phyloP scores from a whole-genome alignment of 2,797 vertebrate genomes.

The Sternotherus odoratus region DNA sequence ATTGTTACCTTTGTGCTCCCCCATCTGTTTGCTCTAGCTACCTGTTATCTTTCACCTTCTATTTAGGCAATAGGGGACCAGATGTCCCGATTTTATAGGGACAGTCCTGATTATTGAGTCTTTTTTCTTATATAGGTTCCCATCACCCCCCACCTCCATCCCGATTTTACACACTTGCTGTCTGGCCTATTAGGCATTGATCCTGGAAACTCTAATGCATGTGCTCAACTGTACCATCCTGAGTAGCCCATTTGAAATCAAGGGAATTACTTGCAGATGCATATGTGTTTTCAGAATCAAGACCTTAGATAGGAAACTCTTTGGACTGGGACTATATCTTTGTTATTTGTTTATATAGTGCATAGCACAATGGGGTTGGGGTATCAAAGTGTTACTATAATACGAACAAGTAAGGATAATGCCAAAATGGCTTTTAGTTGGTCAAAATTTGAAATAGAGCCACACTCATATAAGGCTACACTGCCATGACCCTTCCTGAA shows the following conservation, averaged over 20 bases:
- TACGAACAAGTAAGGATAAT: background rate
- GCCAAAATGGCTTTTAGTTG: background rate
- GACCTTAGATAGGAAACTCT: conserved; percentile 21
- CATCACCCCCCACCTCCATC: too few relatives aligned
- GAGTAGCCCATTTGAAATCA: conserved; percentile 69
- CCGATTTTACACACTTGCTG: too few relatives aligned
- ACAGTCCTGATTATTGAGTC: too few relatives aligned
- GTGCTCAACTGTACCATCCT: conserved; percentile 52
- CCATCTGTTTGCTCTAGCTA: conserved; percentile 25
- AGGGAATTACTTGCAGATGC: conserved; percentile 67
- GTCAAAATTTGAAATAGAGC: background rate
- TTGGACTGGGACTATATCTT: background rate
- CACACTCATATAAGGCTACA: background rate
- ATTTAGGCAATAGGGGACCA: too few relatives aligned
- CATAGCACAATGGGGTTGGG: background rate
- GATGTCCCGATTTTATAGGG: too few relatives aligned
- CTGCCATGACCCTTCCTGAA: background rate
- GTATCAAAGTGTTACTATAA: background rate
- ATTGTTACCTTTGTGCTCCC: conserved; percentile 54
- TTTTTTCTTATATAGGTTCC: too few relatives aligned
- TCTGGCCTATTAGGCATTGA: too few relatives aligned
- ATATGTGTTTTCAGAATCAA: conserved; percentile 43
- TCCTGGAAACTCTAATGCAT: conserved; percentile 52
- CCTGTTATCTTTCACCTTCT: background rate
- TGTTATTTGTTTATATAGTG: background rate